Evolutionary conservation across 2,113 vertebrate genomes (phyloP).

Genomic region (Cyrtonyx montezumae): DNA sequence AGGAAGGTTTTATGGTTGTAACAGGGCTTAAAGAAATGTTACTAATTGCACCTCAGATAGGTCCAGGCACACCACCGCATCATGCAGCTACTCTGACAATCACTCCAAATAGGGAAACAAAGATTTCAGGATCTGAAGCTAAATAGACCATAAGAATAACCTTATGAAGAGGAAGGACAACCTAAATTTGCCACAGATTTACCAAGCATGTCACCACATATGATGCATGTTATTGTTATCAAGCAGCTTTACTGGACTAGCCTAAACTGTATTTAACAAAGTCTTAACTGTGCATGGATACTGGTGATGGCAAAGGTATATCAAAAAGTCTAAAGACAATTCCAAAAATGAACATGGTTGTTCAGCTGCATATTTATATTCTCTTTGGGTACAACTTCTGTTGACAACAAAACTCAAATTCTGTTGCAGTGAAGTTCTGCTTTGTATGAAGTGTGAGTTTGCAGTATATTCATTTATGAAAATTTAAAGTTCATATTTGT

Average conservation of each 20-base stretch:
- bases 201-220: neutral
- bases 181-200: neutral
- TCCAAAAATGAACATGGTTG: neutral
- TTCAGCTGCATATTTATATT: neutral
- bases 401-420: neutral
- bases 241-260: neutral
- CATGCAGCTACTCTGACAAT: neutral
- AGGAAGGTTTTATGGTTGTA: slow-evolving; percentile 9
- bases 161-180: neutral
- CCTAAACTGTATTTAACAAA: neutral
- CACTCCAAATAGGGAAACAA: neutral
- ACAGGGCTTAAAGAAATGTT: neutral
- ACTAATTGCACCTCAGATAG: neutral
- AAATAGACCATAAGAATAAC: neutral
- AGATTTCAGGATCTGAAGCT: neutral
- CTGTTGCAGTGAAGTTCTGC: neutral
- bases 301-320: neutral
- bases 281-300: neutral
- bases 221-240: neutral
- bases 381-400: neutral
- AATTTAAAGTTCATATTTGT: neutral
- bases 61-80: neutral
- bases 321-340: neutral
- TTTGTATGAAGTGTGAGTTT: neutral
- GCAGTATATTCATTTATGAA: neutral